A percentile compares a stretch with the other conserved stretches of the same genome.
phyloP scores from a whole-genome alignment of 1,140 invertebrate species.

The Plectrocnemia conspersa region DNA sequence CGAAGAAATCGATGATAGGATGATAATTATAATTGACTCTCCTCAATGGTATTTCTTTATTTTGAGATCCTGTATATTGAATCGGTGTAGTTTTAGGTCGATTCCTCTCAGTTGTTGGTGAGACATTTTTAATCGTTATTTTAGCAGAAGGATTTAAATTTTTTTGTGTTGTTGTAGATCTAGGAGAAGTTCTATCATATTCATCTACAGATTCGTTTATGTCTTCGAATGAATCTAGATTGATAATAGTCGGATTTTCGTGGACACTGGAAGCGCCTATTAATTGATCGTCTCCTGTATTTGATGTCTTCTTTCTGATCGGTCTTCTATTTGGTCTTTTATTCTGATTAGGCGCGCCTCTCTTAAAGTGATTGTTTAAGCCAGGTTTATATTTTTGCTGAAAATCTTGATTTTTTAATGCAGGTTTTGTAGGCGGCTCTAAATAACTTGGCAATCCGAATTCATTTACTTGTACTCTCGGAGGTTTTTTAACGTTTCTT shows the following conservation, averaged over 20 bases:
- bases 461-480: constrained; percentile 34
- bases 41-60: constrained; percentile 38
- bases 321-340: constrained; percentile 42
- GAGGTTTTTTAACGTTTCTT: constrained; percentile 45
- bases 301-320: constrained; percentile 46
- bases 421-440: constrained; percentile 47
- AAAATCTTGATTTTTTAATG: constrained; percentile 17
- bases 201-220: constrained; percentile 41
- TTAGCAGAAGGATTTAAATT: constrained; percentile 34
- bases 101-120: constrained; percentile 16
- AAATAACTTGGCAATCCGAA: constrained; percentile 45
- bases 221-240: constrained; percentile 42
- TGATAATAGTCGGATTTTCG: constrained; percentile 39
- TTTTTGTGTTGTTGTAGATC: constrained; percentile 37
- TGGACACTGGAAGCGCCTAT: constrained; percentile 44
- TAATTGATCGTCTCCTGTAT: constrained; percentile 42
- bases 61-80: constrained; percentile 15
- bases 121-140: constrained; percentile 21
- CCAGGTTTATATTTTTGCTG: constrained; percentile 29
- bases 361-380: constrained; percentile 38
- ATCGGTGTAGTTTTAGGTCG: constrained; percentile 16
- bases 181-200: constrained; percentile 37
- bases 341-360: constrained; percentile 34
- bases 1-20: constrained; percentile 80
- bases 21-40: constrained; percentile 79